Percentiles rank a stretch among this genome's conserved stretches.
Evolutionary conservation across 2,888 invertebrate species (phyloP).

Genomic region (Dolichopus griseipennis): DNA sequence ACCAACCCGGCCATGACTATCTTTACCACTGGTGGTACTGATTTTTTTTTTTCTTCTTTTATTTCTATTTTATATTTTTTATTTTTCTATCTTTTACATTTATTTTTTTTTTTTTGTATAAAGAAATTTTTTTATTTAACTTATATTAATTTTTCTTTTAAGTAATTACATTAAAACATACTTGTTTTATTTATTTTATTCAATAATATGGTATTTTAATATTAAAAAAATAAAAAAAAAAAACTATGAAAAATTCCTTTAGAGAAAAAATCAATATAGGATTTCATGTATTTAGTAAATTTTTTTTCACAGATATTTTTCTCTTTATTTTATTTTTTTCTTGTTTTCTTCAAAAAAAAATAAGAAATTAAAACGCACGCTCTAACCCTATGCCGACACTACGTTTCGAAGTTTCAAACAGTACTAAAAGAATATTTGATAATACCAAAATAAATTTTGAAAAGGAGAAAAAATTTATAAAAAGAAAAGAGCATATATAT

Average conservation of each 20-base stretch:
- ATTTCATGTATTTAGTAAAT: not conserved
- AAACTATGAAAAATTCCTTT: constrained; percentile 5
- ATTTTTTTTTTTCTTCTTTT: not conserved
- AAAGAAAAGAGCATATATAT: not conserved
- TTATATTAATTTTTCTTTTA: too few species aligned
- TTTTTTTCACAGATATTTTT: not conserved
- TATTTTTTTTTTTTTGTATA: not conserved
- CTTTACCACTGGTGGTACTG: not conserved
- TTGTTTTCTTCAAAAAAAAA: not conserved
- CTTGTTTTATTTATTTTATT: too few species aligned
- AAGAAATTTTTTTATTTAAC: too few species aligned
- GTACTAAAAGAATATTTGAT: not conserved
- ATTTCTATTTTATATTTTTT: not conserved
- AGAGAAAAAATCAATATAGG: constrained; percentile 2
- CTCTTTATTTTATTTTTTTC: not conserved
- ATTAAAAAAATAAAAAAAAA: too few species aligned
- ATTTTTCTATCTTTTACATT: not conserved
- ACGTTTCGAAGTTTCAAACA: not conserved
- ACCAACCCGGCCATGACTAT: constrained; percentile 1
- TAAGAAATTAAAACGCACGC: not conserved
- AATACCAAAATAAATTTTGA: too few species aligned
- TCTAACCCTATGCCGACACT: not conserved
- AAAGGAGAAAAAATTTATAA: not conserved
- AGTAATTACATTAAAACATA: too few species aligned
- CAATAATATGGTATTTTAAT: too few species aligned